Percentiles rank a stretch among this genome's conserved stretches.
These are phyloP conservation scores for Argyrosomus regius DNA, from an alignment of 2,797 vertebrate species.

Conservation along the genomic window DNA sequence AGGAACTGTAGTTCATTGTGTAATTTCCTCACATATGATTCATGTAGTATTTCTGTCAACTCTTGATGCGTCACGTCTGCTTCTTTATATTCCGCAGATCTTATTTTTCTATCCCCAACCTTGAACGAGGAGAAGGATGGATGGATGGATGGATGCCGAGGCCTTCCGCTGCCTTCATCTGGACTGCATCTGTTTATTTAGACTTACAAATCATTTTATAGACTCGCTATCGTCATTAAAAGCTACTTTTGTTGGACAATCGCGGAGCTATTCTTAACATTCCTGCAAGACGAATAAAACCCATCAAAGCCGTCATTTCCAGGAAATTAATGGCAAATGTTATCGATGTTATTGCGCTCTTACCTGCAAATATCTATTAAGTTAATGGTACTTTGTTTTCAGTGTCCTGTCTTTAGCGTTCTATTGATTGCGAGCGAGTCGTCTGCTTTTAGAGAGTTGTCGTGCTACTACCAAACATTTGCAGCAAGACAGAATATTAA, in stretches of 20 bases:
- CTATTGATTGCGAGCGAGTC: slow-evolving; percentile 39
- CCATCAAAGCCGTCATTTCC: slow-evolving; percentile 54
- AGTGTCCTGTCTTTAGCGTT: slow-evolving; percentile 46
- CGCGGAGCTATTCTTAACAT: slow-evolving; percentile 49
- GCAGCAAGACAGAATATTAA: not conserved
- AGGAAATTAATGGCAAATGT: slow-evolving; percentile 58
- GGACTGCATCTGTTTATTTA: slow-evolving; percentile 16
- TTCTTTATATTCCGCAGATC: slow-evolving; percentile 59
- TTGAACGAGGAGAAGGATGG: slow-evolving; percentile 12
- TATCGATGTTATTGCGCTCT: slow-evolving; percentile 46
- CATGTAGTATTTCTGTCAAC: slow-evolving; percentile 66
- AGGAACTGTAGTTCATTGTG: slow-evolving; percentile 50
- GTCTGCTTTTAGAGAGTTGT: slow-evolving; percentile 24
- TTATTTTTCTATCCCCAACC: slow-evolving; percentile 43
- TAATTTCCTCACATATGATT: slow-evolving; percentile 66
- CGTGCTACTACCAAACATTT: not conserved
- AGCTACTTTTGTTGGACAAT: slow-evolving; percentile 18
- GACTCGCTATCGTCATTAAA: not conserved
- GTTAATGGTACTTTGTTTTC: slow-evolving; percentile 55
- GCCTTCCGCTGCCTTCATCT: slow-evolving; percentile 3
- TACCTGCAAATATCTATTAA: slow-evolving; percentile 44
- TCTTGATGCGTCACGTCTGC: slow-evolving; percentile 53
- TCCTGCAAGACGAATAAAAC: slow-evolving; percentile 58
- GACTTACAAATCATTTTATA: not conserved
- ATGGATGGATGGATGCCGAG: slow-evolving; percentile 28